phyloP scores from a whole-genome alignment of 2,113 vertebrate species.

The Brachypodius melanocephalos region DNA sequence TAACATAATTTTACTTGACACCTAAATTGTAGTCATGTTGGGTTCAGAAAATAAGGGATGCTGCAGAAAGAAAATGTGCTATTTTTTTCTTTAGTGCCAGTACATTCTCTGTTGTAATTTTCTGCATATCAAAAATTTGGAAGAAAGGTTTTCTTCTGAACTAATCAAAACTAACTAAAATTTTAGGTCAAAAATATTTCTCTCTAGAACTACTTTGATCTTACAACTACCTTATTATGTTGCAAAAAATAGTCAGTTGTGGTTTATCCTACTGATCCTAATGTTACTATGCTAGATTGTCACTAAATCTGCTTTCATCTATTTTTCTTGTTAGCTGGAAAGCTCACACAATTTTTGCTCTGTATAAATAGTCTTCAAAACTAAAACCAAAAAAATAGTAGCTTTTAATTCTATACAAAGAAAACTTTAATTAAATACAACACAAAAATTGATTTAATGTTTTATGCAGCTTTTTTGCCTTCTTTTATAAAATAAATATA shows the following conservation, averaged over 20 bases:
- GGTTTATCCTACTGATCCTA: background rate
- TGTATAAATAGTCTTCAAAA: background rate
- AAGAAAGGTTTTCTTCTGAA: background rate
- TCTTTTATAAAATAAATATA: background rate
- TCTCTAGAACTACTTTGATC: background rate
- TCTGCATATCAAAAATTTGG: background rate
- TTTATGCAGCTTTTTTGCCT: background rate
- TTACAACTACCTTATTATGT: background rate
- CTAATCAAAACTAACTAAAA: background rate
- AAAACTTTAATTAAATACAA: background rate
- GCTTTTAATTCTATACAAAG: background rate
- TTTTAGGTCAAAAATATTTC: background rate
- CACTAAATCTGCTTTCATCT: background rate
- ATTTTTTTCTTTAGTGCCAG: background rate
- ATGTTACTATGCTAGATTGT: background rate
- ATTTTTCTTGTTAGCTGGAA: background rate
- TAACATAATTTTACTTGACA: constrained; percentile 25
- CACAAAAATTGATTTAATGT: background rate
- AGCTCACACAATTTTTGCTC: background rate
- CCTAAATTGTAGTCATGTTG: background rate
- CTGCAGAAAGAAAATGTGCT: background rate
- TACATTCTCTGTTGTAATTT: background rate
- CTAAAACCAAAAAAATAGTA: background rate
- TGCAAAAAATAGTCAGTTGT: background rate
- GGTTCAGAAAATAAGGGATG: background rate